phyloP scores from a whole-genome alignment of 2,113 vertebrate species.

The Nothobranchius kuhntae region DNA sequence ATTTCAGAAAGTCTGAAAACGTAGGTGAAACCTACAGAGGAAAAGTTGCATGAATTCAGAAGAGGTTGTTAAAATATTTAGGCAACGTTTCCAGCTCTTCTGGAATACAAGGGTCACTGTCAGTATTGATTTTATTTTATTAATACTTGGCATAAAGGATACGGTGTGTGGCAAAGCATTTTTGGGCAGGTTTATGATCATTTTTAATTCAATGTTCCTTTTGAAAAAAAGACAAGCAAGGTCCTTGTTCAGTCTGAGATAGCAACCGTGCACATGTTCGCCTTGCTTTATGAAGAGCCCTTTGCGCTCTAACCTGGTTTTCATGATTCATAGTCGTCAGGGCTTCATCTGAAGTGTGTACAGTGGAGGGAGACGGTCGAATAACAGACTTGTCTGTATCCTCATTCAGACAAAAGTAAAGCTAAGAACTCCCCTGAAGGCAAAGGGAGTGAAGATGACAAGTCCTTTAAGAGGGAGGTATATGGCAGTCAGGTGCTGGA shows the following conservation, averaged over 20 bases:
- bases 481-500: constrained; percentile 46
- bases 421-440: constrained; percentile 61
- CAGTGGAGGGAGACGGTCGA: constrained; percentile 64
- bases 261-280: constrained; percentile 32
- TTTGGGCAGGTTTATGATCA: no score
- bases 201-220: no score
- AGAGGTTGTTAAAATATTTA: constrained; percentile 70
- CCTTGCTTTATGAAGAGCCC: constrained; percentile 63
- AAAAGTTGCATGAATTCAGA: constrained; percentile 54
- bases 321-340: constrained; percentile 72
- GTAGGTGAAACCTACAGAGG: constrained; percentile 30
- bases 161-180: no score
- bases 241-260: constrained; percentile 39
- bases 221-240: no score
- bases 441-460: constrained; percentile 52
- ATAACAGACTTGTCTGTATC: constrained; percentile 67
- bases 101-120: constrained; percentile 16
- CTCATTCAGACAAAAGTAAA: constrained; percentile 71
- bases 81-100: neutral
- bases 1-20: constrained; percentile 41
- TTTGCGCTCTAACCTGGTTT: constrained; percentile 76
- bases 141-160: constrained; percentile 25
- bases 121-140: constrained; percentile 68
- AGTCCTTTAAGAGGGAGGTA: constrained; percentile 2
- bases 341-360: constrained; percentile 61